Percentiles rank a stretch among this genome's conserved stretches.
These are phyloP conservation scores for Willisornis vidua DNA, from an alignment of 2,113 vertebrate genomes.

Conservation along the genomic window DNA sequence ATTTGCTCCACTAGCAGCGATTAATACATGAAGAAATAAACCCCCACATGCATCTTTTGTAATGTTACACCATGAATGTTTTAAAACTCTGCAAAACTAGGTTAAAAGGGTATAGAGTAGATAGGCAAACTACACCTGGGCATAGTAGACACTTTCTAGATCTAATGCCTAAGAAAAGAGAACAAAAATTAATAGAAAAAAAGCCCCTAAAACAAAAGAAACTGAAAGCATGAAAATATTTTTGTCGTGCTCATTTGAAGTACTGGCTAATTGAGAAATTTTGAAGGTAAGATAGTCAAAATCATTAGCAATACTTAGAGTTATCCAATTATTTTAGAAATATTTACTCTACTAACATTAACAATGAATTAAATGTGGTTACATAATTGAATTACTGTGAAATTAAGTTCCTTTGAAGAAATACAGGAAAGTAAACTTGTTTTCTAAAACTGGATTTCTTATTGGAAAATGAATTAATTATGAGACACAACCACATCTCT, in stretches of 20 bases:
- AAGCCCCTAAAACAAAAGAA: neutral
- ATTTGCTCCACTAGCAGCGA: neutral
- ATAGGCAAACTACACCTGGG: neutral
- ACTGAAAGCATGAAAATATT: neutral
- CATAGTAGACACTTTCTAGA: neutral
- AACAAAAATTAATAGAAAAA: neutral
- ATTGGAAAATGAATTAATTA: constrained; percentile 8
- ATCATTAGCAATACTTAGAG: neutral
- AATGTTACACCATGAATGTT: neutral
- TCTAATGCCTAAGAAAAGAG: neutral
- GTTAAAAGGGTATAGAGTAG: neutral
- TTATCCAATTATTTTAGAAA: neutral
- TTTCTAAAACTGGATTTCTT: neutral
- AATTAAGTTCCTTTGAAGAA: constrained; percentile 20
- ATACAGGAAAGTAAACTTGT: neutral
- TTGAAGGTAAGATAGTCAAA: neutral
- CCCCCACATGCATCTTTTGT: neutral
- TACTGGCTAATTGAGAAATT: neutral
- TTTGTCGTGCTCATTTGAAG: neutral
- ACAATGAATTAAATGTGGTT: neutral
- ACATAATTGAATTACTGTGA: neutral
- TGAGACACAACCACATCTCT: neutral
- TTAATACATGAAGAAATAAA: neutral
- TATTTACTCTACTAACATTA: neutral
- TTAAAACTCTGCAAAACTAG: neutral